A percentile compares a stretch with the other conserved stretches of the same genome.
Evolutionary conservation across 2,113 vertebrate genomes (phyloP).

Genomic region (Leuciscus idus): DNA sequence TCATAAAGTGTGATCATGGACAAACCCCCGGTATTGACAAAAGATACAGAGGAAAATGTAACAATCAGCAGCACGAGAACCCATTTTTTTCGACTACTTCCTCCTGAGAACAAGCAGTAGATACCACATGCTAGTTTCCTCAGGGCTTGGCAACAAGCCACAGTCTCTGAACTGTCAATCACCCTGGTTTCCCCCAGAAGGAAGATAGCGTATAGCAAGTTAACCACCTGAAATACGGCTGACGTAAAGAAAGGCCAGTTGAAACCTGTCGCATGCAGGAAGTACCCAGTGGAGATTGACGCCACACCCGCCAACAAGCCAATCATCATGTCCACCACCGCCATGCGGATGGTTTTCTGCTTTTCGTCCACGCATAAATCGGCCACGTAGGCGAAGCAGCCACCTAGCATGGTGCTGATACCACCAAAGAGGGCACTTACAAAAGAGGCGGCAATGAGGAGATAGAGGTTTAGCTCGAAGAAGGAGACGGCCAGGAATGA

Average conservation of each 20-base stretch:
- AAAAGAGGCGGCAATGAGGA: constrained; percentile 80
- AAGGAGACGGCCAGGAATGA: constrained; percentile 78
- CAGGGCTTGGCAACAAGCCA: constrained; percentile 45
- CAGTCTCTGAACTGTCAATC: constrained; percentile 47
- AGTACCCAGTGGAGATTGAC: constrained; percentile 87
- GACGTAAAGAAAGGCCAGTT: constrained; percentile 84
- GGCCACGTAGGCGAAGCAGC: constrained; percentile 88
- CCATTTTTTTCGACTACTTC: constrained; percentile 67
- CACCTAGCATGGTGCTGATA: constrained; percentile 85
- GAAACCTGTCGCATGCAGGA: constrained; percentile 84
- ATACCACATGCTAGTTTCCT: constrained; percentile 76
- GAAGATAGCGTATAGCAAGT: constrained; percentile 84
- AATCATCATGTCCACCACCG: constrained; percentile 86
- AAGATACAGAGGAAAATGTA: constrained; percentile 78
- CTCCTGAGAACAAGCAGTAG: constrained; percentile 80
- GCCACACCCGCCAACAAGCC: constrained; percentile 86
- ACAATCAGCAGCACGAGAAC: constrained; percentile 80
- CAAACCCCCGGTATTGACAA: constrained; percentile 75
- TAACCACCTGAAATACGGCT: constrained; percentile 71
- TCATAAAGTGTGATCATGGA: constrained; percentile 86
- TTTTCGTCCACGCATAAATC: constrained; percentile 81
- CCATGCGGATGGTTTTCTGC: constrained; percentile 88
- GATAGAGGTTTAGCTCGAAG: constrained; percentile 81
- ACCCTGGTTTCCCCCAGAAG: constrained; percentile 81
- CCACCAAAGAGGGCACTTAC: constrained; percentile 85